A percentile compares a stretch with the other conserved stretches of the same genome.
These are phyloP conservation scores for Papilio machaon DNA, from an alignment of 1,140 invertebrate species.

Conservation along the genomic window DNA sequence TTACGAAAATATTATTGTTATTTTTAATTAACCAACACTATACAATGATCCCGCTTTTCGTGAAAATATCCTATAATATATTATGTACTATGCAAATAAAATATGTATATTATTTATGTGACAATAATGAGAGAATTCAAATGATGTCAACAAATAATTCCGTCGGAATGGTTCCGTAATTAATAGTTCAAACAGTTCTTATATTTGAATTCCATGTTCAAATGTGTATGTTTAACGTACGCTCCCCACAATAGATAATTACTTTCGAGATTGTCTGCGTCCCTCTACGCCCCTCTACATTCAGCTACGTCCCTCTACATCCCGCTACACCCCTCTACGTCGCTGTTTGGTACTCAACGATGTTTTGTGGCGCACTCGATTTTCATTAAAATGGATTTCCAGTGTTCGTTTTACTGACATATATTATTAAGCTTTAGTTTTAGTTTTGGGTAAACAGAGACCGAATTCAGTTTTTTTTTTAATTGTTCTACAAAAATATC, in stretches of 20 bases:
- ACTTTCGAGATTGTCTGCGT: slow-evolving; percentile 30
- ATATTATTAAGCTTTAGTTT: slow-evolving; percentile 10
- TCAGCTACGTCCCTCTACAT: not conserved
- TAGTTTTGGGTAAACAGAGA: not conserved
- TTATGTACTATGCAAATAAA: not conserved
- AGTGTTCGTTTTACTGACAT: slow-evolving; percentile 17
- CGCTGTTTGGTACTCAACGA: slow-evolving; percentile 9
- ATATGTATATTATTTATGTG: not conserved
- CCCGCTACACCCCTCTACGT: not conserved
- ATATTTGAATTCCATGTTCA: slow-evolving; percentile 30
- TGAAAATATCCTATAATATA: not conserved
- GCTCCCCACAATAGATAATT: slow-evolving; percentile 32
- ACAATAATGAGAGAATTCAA: slow-evolving; percentile 3
- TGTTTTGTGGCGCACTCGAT: slow-evolving; percentile 26
- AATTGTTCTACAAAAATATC: not conserved
- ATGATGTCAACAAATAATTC: slow-evolving; percentile 7
- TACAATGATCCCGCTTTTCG: not conserved
- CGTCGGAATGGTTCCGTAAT: slow-evolving; percentile 16
- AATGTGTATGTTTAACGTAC: slow-evolving; percentile 26
- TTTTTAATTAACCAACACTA: not conserved
- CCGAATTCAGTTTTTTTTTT: not conserved
- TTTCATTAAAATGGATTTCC: slow-evolving; percentile 30
- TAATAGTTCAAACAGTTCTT: slow-evolving; percentile 27
- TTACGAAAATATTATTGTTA: slow-evolving; percentile 7
- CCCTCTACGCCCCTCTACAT: slow-evolving; percentile 6